Percentiles rank a stretch among this genome's conserved stretches.
phyloP scores from a whole-genome alignment of 1,140 invertebrate species.

The Drosophila fuyamai region DNA sequence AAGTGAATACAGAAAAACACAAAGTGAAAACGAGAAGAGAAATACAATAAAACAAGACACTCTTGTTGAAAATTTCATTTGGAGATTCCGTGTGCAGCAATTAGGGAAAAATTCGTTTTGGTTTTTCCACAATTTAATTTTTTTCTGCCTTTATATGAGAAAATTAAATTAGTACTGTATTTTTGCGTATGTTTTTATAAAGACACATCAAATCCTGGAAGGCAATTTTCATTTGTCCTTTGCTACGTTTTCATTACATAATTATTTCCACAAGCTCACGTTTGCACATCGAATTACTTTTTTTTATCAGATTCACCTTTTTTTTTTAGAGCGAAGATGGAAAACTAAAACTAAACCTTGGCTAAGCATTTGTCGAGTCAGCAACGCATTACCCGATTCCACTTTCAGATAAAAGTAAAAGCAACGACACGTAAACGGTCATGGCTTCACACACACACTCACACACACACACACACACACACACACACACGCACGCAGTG shows the following conservation, averaged over 20 bases:
- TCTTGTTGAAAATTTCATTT: conserved; percentile 74
- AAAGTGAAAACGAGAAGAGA: conserved; percentile 45
- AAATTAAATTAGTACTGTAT: conserved; percentile 66
- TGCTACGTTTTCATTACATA: conserved; percentile 40
- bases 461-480: conserved; percentile 23
- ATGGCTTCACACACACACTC: conserved; percentile 29
- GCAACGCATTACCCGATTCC: conserved; percentile 75
- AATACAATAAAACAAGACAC: conserved; percentile 66
- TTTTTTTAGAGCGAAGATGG: neutral
- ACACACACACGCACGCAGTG: neutral
- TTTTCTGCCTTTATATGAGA: conserved; percentile 7
- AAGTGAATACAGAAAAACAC: neutral
- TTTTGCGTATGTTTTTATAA: conserved; percentile 21
- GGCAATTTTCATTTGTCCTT: conserved; percentile 34
- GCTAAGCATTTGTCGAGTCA: conserved; percentile 67
- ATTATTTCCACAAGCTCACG: conserved; percentile 63
- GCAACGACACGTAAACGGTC: conserved; percentile 69
- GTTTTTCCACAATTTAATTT: conserved; percentile 22
- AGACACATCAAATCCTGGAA: conserved; percentile 11
- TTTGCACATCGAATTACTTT: conserved; percentile 43
- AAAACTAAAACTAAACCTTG: conserved; percentile 42
- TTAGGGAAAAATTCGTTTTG: conserved; percentile 58
- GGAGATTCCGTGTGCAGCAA: conserved; percentile 73
- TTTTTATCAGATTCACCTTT: conserved; percentile 41
- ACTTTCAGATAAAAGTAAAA: conserved; percentile 77